Evolutionary conservation across 2,888 invertebrate genomes (phyloP).

Genomic region (Drosophila paramelanica): DNA sequence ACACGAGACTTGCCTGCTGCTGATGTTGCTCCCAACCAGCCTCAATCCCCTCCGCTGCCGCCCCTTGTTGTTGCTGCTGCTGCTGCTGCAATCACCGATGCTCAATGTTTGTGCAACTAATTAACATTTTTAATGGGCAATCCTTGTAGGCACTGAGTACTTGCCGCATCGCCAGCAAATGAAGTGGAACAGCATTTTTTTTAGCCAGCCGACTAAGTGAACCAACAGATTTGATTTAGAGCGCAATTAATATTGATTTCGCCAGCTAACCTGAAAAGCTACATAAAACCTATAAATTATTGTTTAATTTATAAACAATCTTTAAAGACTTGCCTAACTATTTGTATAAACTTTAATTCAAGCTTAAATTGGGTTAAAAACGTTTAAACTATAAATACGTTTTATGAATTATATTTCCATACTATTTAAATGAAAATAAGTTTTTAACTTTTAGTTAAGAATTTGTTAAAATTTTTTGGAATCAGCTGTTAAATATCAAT

Average conservation of each 20-base stretch:
- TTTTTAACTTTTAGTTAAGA: no score
- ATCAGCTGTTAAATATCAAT: no score
- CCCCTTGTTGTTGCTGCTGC: constrained; percentile 3
- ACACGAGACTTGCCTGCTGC: constrained; percentile 22
- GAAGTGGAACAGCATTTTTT: constrained; percentile 54
- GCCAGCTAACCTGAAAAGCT: constrained; percentile 1
- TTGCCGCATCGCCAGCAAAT: constrained; percentile 44
- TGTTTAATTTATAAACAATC: background rate
- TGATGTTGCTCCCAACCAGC: constrained; percentile 9
- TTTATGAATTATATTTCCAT: no score
- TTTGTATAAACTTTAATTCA: no score
- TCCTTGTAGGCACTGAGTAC: constrained; percentile 63
- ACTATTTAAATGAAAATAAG: no score
- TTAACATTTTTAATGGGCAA: constrained; percentile 78
- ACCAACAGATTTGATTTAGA: constrained; percentile 61
- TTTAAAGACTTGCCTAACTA: no score
- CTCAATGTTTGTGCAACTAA: constrained; percentile 79
- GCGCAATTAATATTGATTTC: constrained; percentile 54
- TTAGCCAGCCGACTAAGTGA: constrained; percentile 33
- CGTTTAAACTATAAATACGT: no score
- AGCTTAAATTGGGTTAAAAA: no score
- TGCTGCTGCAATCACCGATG: constrained; percentile 67
- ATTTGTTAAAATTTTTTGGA: no score
- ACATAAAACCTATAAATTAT: background rate
- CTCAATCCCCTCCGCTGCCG: no score